Conservation (phyloP, 2,888 invertebrate genomes). For the Nephrotoma guestfalica region DNA sequence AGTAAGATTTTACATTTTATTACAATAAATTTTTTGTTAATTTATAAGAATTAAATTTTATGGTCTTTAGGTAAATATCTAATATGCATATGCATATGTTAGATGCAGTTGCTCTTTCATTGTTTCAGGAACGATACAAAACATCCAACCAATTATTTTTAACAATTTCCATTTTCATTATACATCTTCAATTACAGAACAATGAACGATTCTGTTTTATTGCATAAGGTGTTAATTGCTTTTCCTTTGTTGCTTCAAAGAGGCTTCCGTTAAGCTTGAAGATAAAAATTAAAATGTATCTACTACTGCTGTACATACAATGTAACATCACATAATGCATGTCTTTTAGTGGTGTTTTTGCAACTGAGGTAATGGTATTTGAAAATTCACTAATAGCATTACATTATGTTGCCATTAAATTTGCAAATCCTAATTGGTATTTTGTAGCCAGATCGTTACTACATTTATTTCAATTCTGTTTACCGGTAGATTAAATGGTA, state of each 20-base stretch:
- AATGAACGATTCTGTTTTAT: neutral
- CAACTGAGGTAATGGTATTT: neutral
- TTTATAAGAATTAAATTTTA: neutral
- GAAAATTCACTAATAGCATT: neutral
- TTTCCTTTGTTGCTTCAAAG: neutral
- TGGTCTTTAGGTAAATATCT: neutral
- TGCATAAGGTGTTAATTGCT: neutral
- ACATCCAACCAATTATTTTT: neutral
- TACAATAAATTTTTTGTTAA: neutral
- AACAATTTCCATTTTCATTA: neutral
- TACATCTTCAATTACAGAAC: neutral
- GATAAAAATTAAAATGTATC: neutral
- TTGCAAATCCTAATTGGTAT: no score
- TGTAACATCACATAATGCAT: no score
- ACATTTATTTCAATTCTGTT: no score
- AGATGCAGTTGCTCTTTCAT: no score
- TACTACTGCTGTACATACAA: no score
- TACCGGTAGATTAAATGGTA: no score
- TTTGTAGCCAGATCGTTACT: no score
- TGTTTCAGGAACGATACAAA: neutral
- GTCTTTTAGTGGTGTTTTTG: neutral
- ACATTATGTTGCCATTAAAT: no score
- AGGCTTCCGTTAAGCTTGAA: neutral
- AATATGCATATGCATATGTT: neutral
- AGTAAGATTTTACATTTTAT: neutral